A percentile compares a stretch with the other conserved stretches of the same genome.
phyloP scores from a whole-genome alignment of 2,888 invertebrate genomes.

The Acleris laterana region DNA sequence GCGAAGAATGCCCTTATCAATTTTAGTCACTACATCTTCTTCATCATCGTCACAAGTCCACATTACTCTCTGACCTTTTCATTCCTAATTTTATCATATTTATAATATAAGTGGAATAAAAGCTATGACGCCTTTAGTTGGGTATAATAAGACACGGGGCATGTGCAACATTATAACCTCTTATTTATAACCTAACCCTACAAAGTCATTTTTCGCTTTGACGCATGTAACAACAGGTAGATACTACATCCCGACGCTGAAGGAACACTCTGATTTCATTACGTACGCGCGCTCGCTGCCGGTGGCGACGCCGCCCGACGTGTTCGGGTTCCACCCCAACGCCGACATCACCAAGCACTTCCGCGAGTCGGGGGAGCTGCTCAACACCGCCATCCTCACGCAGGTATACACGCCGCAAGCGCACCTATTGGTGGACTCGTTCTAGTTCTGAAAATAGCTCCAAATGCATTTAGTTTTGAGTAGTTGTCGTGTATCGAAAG shows the following conservation, averaged over 20 bases:
- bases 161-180: no score
- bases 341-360: slow-evolving; percentile 97
- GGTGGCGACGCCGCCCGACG: slow-evolving; percentile 90
- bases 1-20: no score
- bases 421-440: background rate
- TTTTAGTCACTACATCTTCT: no score
- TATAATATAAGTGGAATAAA: no score
- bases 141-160: no score
- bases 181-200: no score
- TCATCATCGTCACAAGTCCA: no score
- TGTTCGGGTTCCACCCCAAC: slow-evolving; percentile 97
- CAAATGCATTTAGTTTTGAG: no score
- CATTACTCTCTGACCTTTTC: no score
- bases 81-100: no score
- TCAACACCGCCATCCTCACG: slow-evolving; percentile 90
- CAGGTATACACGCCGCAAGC: slow-evolving; percentile 84
- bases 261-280: slow-evolving; percentile 89
- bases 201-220: slow-evolving; percentile 27
- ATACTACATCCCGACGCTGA: slow-evolving; percentile 89
- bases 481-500: background rate
- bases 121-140: no score
- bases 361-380: slow-evolving; percentile 91
- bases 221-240: slow-evolving; percentile 66
- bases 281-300: slow-evolving; percentile 89
- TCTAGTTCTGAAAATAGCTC: background rate